Evolutionary conservation across 1,140 invertebrate species (phyloP), one percentile per base, ranked within the genome.

Genomic region (Ptiloglossa arizonensis): DNA sequence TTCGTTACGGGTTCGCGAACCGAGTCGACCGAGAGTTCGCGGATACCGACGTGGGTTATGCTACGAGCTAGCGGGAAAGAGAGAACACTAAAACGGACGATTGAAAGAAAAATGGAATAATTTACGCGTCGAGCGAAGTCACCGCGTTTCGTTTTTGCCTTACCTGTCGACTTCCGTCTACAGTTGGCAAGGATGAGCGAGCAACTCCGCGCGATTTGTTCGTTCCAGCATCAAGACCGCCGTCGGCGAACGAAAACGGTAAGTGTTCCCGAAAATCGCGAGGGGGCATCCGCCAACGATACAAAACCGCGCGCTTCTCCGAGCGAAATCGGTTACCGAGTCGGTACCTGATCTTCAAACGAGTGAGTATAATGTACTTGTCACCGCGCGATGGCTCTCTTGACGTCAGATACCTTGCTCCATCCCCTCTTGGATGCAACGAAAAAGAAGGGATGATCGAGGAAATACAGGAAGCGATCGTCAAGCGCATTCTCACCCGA

Each of bases 341-440:
- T 27, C 71, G 74, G 75, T 80, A 80, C 77, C 86, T 81, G 81
- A 80, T 76, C 59, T 73, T 82, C 75, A 29, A 50, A 77, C 74
- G 75, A 79, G 73, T 59, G 78, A 80, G 35, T 54, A 13, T 48
- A 76, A 76, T 79, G 79, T 46, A 54, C 71, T 62, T 17, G 69
- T 38, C 60, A 57, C 81, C 76, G 68, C 77, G n/a, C 57, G 66
- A 75, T 75, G 76, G 54, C 80, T 74, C 77, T 77, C 76, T 24
- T n/a, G 80, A 86, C 86, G 86, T 87, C 86, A 86, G 52, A 59
- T 38, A 64, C 59, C 15, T 64, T 73, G 24, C 72, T 60, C 46
- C 70, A 70, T 72, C 76, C 80, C 78, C 83, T 29, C 70, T 79
- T 56, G 54, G 19, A 15, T n/a, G 5, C 29, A 46, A 44, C 0